Conservation (phyloP, 2,797 vertebrate species). For the Chaunax sp. region DNA sequence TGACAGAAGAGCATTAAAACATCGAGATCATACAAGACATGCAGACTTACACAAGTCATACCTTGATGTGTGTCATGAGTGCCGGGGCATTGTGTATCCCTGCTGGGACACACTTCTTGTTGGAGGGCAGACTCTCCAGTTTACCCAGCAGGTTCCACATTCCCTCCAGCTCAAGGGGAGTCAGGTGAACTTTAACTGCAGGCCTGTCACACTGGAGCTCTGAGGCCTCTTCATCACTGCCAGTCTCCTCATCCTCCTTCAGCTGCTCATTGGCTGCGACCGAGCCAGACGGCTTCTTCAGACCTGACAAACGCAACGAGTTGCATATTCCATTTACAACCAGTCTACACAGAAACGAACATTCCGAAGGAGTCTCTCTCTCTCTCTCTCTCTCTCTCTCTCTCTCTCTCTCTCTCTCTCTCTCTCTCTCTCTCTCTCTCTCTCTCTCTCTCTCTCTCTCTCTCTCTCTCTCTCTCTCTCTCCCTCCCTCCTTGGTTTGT, state of each 20-base stretch:
- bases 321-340: not conserved
- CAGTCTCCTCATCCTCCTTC: constrained; percentile 55
- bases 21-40: not conserved
- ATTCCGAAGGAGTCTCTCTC: not conserved
- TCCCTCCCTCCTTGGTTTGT: not conserved
- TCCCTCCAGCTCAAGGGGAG: constrained; percentile 94
- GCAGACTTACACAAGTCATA: constrained; percentile 48
- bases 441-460: too few species aligned
- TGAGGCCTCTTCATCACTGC: constrained; percentile 57
- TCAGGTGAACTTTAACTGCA: constrained; percentile 80
- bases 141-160: constrained; percentile 94
- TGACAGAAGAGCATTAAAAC: not conserved
- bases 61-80: constrained; percentile 92
- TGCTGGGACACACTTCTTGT: constrained; percentile 96
- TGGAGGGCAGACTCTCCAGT: constrained; percentile 91
- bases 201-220: constrained; percentile 57
- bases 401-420: too few species aligned
- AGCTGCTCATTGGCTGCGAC: constrained; percentile 34
- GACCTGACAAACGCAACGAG: constrained; percentile 75
- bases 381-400: too few species aligned
- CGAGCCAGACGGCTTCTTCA: constrained; percentile 67
- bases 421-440: too few species aligned
- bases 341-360: not conserved
- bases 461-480: not conserved
- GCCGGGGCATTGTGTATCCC: constrained; percentile 94